Conservation (phyloP, 2,113 vertebrate genomes). For the Butorides virescens region DNA sequence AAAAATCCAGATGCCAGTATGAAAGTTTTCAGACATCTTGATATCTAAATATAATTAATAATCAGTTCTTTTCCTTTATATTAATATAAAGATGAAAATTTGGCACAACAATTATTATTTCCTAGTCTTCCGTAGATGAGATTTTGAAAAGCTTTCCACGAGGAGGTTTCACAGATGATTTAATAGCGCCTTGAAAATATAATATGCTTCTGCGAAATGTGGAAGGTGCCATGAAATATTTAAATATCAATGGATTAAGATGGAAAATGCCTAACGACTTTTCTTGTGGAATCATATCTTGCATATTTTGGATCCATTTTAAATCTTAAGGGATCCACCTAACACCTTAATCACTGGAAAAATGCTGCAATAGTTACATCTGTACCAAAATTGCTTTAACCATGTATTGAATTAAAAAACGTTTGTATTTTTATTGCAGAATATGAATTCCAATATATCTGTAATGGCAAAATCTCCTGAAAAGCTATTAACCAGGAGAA, state of each 20-base stretch:
- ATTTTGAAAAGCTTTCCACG: neutral
- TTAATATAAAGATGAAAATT: neutral
- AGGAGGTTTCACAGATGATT: neutral
- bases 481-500: slow-evolving; percentile 33
- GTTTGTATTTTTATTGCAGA: neutral
- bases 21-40: neutral
- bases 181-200: neutral
- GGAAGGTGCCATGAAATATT: slow-evolving; percentile 8
- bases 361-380: neutral
- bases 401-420: neutral
- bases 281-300: neutral
- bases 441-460: neutral
- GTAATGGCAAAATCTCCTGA: neutral
- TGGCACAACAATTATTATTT: neutral
- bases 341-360: neutral
- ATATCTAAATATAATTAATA: neutral
- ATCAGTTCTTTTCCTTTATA: neutral
- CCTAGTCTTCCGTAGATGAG: neutral
- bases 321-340: neutral
- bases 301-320: neutral
- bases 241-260: neutral
- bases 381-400: slow-evolving; percentile 18
- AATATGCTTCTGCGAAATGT: neutral
- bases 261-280: neutral
- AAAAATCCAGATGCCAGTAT: neutral